Percentiles rank a stretch among this genome's conserved stretches.
These are phyloP conservation scores for Andricus grossulariae DNA, from an alignment of 1,140 invertebrate species.

Conservation along the genomic window DNA sequence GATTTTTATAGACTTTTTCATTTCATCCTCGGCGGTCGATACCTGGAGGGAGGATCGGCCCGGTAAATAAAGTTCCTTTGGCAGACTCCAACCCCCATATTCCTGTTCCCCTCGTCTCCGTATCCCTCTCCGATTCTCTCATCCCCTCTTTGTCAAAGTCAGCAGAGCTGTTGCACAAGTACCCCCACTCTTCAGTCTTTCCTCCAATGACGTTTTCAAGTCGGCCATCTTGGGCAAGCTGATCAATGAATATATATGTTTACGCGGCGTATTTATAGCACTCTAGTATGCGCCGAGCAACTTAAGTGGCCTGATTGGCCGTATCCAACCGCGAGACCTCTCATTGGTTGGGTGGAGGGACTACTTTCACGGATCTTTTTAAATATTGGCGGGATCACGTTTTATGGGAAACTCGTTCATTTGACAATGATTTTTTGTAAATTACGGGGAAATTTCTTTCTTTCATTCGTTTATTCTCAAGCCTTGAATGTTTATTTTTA, in stretches of 20 bases:
- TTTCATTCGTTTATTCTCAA: not conserved
- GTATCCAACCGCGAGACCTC: not conserved
- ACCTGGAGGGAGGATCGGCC: not conserved
- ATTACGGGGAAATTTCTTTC: no score
- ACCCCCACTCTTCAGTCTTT: conserved; percentile 31
- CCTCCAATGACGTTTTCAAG: conserved; percentile 57
- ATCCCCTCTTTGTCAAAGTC: conserved; percentile 25
- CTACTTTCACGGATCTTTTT: conserved; percentile 55
- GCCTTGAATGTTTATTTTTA: conserved; percentile 5
- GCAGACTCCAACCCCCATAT: conserved; percentile 47
- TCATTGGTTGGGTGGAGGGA: conserved; percentile 42
- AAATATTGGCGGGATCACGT: conserved; percentile 53
- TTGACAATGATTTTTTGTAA: not conserved
- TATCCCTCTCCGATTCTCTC: conserved; percentile 27
- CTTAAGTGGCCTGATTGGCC: conserved; percentile 43
- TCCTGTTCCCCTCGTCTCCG: conserved; percentile 48
- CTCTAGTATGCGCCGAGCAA: conserved; percentile 43
- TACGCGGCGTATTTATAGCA: conserved; percentile 50
- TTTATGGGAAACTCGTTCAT: not conserved
- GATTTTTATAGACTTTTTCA: not conserved
- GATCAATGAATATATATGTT: conserved; percentile 68
- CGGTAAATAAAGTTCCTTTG: conserved; percentile 30
- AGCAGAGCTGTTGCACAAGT: conserved; percentile 19
- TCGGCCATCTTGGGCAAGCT: conserved; percentile 63
- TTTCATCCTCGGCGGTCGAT: conserved; percentile 8